Evolutionary conservation across 2,797 vertebrate genomes (phyloP).

Genomic region (Myoxocephalus aenaeus): DNA sequence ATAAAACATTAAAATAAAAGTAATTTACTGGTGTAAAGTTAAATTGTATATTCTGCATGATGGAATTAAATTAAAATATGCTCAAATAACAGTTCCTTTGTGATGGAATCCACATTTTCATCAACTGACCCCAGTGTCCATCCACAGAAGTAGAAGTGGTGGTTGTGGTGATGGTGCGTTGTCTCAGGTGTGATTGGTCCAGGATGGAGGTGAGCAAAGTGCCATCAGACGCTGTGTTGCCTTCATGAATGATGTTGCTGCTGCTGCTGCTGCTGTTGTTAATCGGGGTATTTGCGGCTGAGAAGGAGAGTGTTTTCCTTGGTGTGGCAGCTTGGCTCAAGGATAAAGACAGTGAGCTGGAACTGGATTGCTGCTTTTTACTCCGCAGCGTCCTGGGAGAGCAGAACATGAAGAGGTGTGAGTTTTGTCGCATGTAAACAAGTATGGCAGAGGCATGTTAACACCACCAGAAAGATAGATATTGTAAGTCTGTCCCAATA

Average conservation of each 20-base stretch:
- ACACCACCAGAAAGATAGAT: not conserved
- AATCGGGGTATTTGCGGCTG: constrained; percentile 67
- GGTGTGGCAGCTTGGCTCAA: constrained; percentile 73
- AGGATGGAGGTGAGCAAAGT: constrained; percentile 76
- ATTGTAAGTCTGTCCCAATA: not conserved
- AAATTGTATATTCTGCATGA: not conserved
- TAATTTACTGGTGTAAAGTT: not conserved
- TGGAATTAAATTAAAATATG: not conserved
- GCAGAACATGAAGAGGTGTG: not conserved
- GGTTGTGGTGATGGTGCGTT: constrained; percentile 80
- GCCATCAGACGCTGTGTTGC: constrained; percentile 60
- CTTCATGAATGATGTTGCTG: constrained; percentile 57
- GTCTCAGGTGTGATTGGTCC: constrained; percentile 87
- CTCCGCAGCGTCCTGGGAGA: constrained; percentile 71
- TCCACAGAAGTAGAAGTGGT: constrained; percentile 59
- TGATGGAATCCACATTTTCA: not conserved
- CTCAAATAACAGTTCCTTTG: not conserved
- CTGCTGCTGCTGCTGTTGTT: constrained; percentile 36
- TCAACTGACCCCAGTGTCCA: constrained; percentile 74
- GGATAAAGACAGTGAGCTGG: constrained; percentile 69
- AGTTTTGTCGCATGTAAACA: not conserved
- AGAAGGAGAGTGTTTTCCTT: constrained; percentile 72
- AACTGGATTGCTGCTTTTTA: constrained; percentile 78
- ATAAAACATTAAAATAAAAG: not conserved
- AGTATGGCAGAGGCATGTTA: not conserved